phyloP scores from a whole-genome alignment of 2,113 vertebrate genomes.

The Epinephelus moara region DNA sequence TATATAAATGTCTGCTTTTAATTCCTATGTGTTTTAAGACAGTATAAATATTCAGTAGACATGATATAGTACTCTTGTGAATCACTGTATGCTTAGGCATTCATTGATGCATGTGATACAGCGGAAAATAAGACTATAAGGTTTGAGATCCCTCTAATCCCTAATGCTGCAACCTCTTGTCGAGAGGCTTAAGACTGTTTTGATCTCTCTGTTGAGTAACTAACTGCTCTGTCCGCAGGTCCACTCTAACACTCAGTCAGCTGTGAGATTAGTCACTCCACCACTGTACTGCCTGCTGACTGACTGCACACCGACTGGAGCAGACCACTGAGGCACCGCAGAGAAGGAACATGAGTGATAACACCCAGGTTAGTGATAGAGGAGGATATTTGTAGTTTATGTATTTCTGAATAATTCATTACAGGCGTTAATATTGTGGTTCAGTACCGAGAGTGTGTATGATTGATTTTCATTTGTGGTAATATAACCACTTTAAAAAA shows the following conservation, averaged over 20 bases:
- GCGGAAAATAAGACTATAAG: not conserved
- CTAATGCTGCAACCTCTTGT: slow-evolving; percentile 30
- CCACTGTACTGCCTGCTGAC: slow-evolving; percentile 22
- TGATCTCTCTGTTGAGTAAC: slow-evolving; percentile 69
- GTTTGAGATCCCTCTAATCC: slow-evolving; percentile 55
- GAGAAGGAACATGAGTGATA: slow-evolving; percentile 52
- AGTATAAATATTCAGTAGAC: not conserved
- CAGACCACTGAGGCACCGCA: not conserved
- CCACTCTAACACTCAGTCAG: slow-evolving; percentile 29
- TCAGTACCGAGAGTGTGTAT: not conserved
- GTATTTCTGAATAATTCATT: not conserved
- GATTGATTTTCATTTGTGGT: not conserved
- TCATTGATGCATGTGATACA: not conserved
- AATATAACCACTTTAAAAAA: not conserved
- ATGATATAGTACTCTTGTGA: not conserved
- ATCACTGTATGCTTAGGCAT: not conserved
- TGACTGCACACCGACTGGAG: slow-evolving; percentile 11
- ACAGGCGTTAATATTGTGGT: not conserved
- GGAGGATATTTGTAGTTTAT: not conserved
- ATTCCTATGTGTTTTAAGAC: not conserved
- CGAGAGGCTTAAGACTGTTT: slow-evolving; percentile 56
- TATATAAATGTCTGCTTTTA: not conserved
- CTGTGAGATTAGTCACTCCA: slow-evolving; percentile 48
- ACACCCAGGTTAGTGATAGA: slow-evolving; percentile 52
- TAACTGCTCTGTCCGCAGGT: slow-evolving; percentile 51